Conservation (phyloP, 2,888 invertebrate genomes). For the Melipona bicolor region DNA sequence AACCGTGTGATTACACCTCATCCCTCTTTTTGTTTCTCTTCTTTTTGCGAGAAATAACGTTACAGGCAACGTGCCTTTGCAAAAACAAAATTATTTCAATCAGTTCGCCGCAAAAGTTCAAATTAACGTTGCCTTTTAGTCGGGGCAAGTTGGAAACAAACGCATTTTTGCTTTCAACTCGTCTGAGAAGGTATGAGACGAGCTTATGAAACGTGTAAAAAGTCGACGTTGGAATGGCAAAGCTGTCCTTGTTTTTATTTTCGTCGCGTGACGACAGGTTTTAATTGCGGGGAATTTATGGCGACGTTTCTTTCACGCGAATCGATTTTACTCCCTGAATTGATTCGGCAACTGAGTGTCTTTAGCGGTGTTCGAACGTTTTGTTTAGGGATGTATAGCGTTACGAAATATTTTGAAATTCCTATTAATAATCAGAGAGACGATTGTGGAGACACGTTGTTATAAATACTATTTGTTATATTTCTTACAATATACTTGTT, state of each 20-base stretch:
- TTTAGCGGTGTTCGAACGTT: too few species aligned
- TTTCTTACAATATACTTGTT: too few species aligned
- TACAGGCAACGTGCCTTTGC: not conserved
- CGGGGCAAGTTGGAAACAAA: not conserved
- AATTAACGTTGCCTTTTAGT: not conserved
- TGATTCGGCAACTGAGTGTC: too few species aligned
- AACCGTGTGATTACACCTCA: too few species aligned
- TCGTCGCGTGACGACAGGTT: not conserved
- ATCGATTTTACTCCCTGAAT: too few species aligned
- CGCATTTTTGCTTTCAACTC: not conserved
- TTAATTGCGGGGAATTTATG: not conserved
- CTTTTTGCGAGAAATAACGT: not conserved
- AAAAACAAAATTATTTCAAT: not conserved
- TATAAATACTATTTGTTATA: too few species aligned
- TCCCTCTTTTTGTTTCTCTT: too few species aligned
- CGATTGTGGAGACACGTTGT: too few species aligned
- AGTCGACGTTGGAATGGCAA: not conserved
- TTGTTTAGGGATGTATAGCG: too few species aligned
- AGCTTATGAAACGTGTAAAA: not conserved
- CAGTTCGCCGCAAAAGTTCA: not conserved
- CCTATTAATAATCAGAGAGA: too few species aligned
- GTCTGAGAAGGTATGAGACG: not conserved
- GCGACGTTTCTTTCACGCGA: not conserved
- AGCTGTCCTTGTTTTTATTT: not conserved
- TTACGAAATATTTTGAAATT: too few species aligned